phyloP scores from a whole-genome alignment of 37 sponge, comb jelly and placozoan genomes.

The Cliona cf. orientalis region DNA sequence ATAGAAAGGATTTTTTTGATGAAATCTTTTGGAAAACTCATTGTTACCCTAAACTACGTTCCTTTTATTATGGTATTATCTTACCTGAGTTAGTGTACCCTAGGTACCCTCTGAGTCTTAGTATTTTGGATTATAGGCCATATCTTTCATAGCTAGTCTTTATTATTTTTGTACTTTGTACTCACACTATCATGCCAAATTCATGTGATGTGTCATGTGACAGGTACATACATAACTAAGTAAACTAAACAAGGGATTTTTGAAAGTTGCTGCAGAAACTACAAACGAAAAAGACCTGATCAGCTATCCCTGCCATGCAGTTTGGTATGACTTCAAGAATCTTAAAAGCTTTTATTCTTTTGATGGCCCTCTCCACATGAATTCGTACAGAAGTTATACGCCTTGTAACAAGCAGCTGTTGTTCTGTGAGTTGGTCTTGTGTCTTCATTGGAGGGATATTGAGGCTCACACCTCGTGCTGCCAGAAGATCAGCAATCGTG shows the following conservation, averaged over 20 bases:
- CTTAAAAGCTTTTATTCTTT: constrained; percentile 50
- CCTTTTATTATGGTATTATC: constrained; percentile 28
- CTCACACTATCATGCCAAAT: background rate
- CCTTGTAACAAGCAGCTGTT: constrained; percentile 37
- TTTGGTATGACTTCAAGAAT: constrained; percentile 34
- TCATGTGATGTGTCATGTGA: background rate
- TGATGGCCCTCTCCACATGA: constrained; percentile 67
- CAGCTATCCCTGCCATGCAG: constrained; percentile 29
- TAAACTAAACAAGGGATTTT: constrained; percentile 5
- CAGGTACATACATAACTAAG: background rate
- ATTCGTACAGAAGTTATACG: constrained; percentile 59
- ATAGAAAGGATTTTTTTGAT: constrained; percentile 41
- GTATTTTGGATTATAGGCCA: background rate
- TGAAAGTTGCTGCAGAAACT: constrained; percentile 48
- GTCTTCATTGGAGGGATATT: constrained; percentile 14
- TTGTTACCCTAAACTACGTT: constrained; percentile 14
- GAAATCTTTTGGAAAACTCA: constrained; percentile 23
- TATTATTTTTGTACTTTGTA: background rate
- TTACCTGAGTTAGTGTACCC: constrained; percentile 47
- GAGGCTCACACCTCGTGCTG: constrained; percentile 2
- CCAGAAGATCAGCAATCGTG: constrained; percentile 60
- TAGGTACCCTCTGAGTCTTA: constrained; percentile 23
- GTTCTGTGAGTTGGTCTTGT: constrained; percentile 31
- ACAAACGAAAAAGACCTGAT: constrained; percentile 67
- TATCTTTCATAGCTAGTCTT: background rate